Conservation (phyloP, 1,140 invertebrate species). For the Leptinotarsa undecemlineata region DNA sequence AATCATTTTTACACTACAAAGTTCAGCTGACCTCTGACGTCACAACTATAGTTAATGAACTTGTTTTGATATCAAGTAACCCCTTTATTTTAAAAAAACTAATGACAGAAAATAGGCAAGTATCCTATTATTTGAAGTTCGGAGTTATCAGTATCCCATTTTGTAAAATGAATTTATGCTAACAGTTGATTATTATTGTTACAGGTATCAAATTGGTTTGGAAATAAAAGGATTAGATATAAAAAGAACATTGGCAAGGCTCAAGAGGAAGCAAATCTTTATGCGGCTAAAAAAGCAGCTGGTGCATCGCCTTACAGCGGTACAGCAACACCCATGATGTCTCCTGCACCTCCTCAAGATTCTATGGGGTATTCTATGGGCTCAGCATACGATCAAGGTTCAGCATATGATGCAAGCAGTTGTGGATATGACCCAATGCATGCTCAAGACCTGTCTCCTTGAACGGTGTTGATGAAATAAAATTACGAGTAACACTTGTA, state of each 20-base stretch:
- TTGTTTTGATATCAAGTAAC: no score
- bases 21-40: no score
- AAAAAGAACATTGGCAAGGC: conserved; percentile 99
- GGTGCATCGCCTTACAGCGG: conserved; percentile 91
- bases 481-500: not conserved
- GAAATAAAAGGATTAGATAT: conserved; percentile 99
- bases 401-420: conserved; percentile 82
- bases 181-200: conserved; percentile 2
- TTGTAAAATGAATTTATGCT: no score
- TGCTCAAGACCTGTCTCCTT: conserved; percentile 45
- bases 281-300: conserved; percentile 98
- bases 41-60: no score
- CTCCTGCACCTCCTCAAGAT: conserved; percentile 86
- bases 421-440: conserved; percentile 86
- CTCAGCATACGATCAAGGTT: conserved; percentile 81
- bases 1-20: no score
- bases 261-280: conserved; percentile 99
- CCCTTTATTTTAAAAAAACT: no score
- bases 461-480: conserved; percentile 20
- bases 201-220: conserved; percentile 96
- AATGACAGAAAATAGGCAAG: not conserved
- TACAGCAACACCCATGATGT: conserved; percentile 91
- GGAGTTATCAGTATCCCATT: not conserved
- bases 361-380: conserved; percentile 88
- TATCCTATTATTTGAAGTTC: not conserved